Base-by-base conservation (phyloP, 2,888 invertebrate species). In the Caenorhabditis afra region DNA sequence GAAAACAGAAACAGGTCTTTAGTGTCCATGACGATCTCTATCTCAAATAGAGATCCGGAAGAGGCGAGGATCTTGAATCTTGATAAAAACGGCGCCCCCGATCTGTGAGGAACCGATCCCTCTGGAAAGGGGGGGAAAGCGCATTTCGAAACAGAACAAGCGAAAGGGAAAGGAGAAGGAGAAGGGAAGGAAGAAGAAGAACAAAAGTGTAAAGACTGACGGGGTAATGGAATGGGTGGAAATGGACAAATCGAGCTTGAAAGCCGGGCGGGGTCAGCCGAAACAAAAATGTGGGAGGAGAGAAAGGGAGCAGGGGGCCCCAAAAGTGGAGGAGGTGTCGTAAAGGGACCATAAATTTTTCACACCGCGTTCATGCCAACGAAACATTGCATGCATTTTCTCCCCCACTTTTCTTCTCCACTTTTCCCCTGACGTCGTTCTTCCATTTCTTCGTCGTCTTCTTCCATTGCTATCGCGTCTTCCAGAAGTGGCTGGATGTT, bases 341-440 rank as follows among this genome's bases (percentile, higher is more conserved):
- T 61, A 55, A 45, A 44, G 71, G 71, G 71, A 71, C 57, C 71
- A 71, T 71, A 62, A 62, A 41, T 70, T 55, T 44, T 52, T 70
- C 52, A 41, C 52, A 41, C 57, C 37, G 52, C 57, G 57, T 35
- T 57, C 47, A 35, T 58, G 57, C 39, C 39, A 57, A 39, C 55
- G 66, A 66, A 66, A 66, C 50, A 68, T 59, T 45, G 52, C 59
- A 70, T 70, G 70, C 70, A 70, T 70, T 70, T 70, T 41, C 58
- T 14, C 23, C 41, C 29, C 47, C 45, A 16, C 22, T n/a, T n/a
- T 29, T 29, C 29, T 3, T 29, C 29, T 3, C 29, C 29, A 29
- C 29, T 14, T 41, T 52, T 44, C 47, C 47, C 18, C 23, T 20
- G 23, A n/a, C 55, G 52, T 37, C 11, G 8, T 45, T 18, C 11